These are phyloP conservation scores for Carlito syrichta DNA, from an alignment of 2,113 vertebrate genomes.

Conservation along the genomic window DNA sequence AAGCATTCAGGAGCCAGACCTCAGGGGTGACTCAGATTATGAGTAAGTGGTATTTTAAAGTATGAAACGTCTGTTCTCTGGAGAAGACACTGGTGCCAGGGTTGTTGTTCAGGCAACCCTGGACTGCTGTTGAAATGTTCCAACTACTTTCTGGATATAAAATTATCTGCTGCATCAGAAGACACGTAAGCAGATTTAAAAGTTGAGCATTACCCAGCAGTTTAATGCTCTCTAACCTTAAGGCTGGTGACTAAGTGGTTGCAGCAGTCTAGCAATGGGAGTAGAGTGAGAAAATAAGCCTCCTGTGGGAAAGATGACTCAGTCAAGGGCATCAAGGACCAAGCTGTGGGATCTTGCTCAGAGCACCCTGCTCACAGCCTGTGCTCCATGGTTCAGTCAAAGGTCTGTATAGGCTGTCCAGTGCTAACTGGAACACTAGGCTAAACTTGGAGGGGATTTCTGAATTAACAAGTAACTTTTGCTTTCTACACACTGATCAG, in stretches of 20 bases:
- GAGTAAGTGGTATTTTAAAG: background rate
- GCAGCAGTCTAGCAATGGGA: background rate
- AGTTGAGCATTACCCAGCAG: background rate
- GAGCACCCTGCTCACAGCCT: background rate
- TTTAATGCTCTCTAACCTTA: background rate
- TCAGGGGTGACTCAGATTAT: background rate
- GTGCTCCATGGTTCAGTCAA: background rate
- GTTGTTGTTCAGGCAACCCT: background rate
- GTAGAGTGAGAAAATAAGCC: background rate
- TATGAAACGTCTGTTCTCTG: background rate
- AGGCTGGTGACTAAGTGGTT: slow-evolving; percentile 22
- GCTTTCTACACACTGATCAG: background rate
- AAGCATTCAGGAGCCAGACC: background rate
- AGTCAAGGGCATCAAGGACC: background rate
- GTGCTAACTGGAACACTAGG: background rate
- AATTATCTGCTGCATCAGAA: slow-evolving; percentile 39
- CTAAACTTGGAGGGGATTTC: background rate
- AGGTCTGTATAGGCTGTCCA: slow-evolving; percentile 21
- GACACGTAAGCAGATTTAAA: background rate
- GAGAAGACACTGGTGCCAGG: background rate
- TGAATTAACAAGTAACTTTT: slow-evolving; percentile 40
- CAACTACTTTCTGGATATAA: slow-evolving; percentile 12
- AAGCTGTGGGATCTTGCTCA: slow-evolving; percentile 42
- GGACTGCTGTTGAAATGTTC: background rate
- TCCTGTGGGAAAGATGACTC: slow-evolving; percentile 6